Evolutionary conservation across 2,888 invertebrate species (phyloP), one percentile per base, ranked within the genome.

Genomic region (Lasioglossum zephyrum): DNA sequence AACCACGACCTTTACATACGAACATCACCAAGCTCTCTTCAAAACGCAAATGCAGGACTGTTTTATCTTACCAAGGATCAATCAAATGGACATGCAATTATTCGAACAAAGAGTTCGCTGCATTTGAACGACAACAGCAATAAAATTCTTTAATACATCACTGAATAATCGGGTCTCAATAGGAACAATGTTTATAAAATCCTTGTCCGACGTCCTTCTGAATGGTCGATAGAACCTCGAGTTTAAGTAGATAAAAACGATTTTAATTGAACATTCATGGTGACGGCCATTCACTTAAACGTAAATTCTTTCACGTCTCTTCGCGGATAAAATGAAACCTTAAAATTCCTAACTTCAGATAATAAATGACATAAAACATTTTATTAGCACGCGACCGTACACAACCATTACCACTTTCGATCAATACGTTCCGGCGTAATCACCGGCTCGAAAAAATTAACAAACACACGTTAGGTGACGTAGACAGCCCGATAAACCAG

Each of bases 381-480:
- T 22, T 53, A 53, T 49, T 49, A 49, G 6, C 49, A 18, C 49
- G 22, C 49, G 22, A 49, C 49, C 49, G 1, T 22, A 22, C 6
- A 49, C 22, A 8, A 22, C 8, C 36, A 36, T 66, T 66, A 3
- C 18, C 39, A 22, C 8, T 69, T 69, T 69, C 36, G 39, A 70
- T 70, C 69, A 2, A 9, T 36, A 26, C 81, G 16, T 47, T 39
- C 49, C 70, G 4, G 6, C 41, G 41, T 39, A 11, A 57, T 49
- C 44, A 4, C 1, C 6, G 9, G 22, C 18, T 36, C 36, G 49
- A 36, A 18, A 16, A 39, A 81, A 80, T 72, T 78, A 73, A 69
- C 79, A 63, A 77, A 73, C 74, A 78, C 57, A 53, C 81, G 77
- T 75, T 69, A 41, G 76, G 60, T 84, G 86, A 86, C 84, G 86